Conservation (phyloP, 2,113 vertebrate genomes). For the Daboia siamensis region DNA sequence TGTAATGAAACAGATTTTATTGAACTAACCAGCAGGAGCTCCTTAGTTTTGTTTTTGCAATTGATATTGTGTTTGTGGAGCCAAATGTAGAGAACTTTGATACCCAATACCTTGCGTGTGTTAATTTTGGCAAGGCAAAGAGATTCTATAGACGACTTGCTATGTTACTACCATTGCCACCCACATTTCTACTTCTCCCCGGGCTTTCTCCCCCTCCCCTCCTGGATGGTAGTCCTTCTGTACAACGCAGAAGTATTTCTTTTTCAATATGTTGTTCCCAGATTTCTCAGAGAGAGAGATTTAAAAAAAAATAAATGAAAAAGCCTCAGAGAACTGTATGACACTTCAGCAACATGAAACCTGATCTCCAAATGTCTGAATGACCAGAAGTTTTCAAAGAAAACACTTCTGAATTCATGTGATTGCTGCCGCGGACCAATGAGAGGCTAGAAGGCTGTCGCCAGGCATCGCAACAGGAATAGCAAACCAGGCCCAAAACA, state of each 20-base stretch:
- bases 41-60: slow-evolving; percentile 87
- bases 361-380: slow-evolving; percentile 86
- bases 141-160: slow-evolving; percentile 89
- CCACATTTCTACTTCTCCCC: slow-evolving; percentile 68
- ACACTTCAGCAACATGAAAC: slow-evolving; percentile 83
- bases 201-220: slow-evolving; percentile 56
- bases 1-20: slow-evolving; percentile 93
- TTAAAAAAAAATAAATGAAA: slow-evolving; percentile 21
- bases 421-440: slow-evolving; percentile 72
- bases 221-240: slow-evolving; percentile 56
- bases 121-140: slow-evolving; percentile 89
- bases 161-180: slow-evolving; percentile 71
- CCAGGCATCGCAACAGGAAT: slow-evolving; percentile 78
- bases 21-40: slow-evolving; percentile 90
- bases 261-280: slow-evolving; percentile 64
- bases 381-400: slow-evolving; percentile 90
- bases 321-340: slow-evolving; percentile 80
- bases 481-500: slow-evolving; percentile 82
- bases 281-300: slow-evolving; percentile 62
- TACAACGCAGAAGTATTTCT: slow-evolving; percentile 76
- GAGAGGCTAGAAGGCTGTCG: slow-evolving; percentile 75
- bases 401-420: slow-evolving; percentile 85
- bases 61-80: slow-evolving; percentile 88
- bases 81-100: slow-evolving; percentile 96
- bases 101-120: slow-evolving; percentile 92